These are phyloP conservation scores for Eupsilia transversa DNA, from an alignment of 2,888 invertebrate species.

Conservation along the genomic window DNA sequence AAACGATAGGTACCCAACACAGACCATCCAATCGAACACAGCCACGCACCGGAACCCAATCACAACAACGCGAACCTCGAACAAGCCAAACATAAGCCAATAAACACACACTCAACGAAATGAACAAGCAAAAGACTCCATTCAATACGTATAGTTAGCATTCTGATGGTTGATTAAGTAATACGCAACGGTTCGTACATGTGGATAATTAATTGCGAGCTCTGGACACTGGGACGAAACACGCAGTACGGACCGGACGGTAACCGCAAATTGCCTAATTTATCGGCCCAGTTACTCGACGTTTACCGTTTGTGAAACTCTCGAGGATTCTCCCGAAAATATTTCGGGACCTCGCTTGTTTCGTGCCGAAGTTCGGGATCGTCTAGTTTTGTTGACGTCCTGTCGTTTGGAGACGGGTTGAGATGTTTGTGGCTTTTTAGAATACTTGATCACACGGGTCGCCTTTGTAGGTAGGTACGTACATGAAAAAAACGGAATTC, in stretches of 20 bases:
- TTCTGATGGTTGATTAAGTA: slow-evolving; percentile 80
- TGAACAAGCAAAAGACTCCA: slow-evolving; percentile 69
- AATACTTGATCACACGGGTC: slow-evolving; percentile 23
- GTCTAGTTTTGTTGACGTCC: slow-evolving; percentile 27
- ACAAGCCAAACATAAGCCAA: slow-evolving; percentile 57
- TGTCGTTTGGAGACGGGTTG: slow-evolving; percentile 15
- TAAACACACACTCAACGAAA: slow-evolving; percentile 69
- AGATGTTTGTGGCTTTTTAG: slow-evolving; percentile 39
- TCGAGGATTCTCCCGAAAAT: slow-evolving; percentile 54
- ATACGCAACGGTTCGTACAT: slow-evolving; percentile 70
- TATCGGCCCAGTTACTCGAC: slow-evolving; percentile 75
- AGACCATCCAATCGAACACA: slow-evolving; percentile 39
- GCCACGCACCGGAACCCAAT: slow-evolving; percentile 48
- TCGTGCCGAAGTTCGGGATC: slow-evolving; percentile 20
- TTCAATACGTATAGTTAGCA: slow-evolving; percentile 74
- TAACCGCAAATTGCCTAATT: slow-evolving; percentile 83
- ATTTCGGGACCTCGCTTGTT: slow-evolving; percentile 19
- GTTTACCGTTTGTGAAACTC: slow-evolving; percentile 59
- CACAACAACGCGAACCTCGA: slow-evolving; percentile 46
- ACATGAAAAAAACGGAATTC: background rate
- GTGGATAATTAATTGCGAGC: slow-evolving; percentile 82
- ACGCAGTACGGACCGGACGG: slow-evolving; percentile 60
- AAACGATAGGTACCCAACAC: slow-evolving; percentile 17
- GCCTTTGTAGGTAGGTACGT: background rate
- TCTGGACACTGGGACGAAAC: slow-evolving; percentile 69